A percentile compares a stretch with the other conserved stretches of the same genome.
phyloP scores from a whole-genome alignment of 2,888 invertebrate species.

The Meliscaeva auricollis region DNA sequence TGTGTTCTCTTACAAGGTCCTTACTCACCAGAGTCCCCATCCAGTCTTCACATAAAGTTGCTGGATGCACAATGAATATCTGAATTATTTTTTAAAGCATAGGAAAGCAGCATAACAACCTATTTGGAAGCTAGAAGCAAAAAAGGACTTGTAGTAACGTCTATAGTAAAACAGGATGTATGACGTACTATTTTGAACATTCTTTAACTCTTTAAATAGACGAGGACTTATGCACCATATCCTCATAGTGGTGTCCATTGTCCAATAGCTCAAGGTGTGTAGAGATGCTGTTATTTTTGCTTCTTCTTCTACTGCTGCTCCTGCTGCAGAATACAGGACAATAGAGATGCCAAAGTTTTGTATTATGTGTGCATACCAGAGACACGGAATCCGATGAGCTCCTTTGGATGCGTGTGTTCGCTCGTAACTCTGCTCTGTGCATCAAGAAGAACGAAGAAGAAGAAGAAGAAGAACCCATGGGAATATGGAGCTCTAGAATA shows the following conservation, averaged over 20 bases:
- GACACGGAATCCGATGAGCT: constrained; percentile 55
- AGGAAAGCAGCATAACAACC: no score
- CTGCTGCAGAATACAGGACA: constrained; percentile 27
- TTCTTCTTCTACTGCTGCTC: neutral
- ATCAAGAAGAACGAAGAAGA: neutral
- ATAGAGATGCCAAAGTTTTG: constrained; percentile 50
- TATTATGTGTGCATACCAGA: constrained; percentile 46
- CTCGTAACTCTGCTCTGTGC: neutral
- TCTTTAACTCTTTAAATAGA: constrained; percentile 29
- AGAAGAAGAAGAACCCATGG: constrained; percentile 8
- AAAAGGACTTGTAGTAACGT: neutral
- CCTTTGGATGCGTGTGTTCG: constrained; percentile 52
- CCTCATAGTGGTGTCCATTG: constrained; percentile 17
- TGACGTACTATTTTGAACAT: constrained; percentile 44
- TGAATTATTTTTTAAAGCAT: constrained; percentile 43
- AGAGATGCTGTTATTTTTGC: constrained; percentile 4
- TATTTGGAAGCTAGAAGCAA: neutral
- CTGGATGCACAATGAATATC: constrained; percentile 8
- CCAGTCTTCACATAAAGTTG: neutral
- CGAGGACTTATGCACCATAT: constrained; percentile 4
- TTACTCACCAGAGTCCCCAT: neutral
- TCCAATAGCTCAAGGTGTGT: constrained; percentile 30
- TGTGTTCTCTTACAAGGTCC: neutral
- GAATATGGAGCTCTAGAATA: constrained; percentile 30
- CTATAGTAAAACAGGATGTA: constrained; percentile 39